phyloP scores from a whole-genome alignment of 2,113 vertebrate genomes.

The Poeciliopsis retropinna region DNA sequence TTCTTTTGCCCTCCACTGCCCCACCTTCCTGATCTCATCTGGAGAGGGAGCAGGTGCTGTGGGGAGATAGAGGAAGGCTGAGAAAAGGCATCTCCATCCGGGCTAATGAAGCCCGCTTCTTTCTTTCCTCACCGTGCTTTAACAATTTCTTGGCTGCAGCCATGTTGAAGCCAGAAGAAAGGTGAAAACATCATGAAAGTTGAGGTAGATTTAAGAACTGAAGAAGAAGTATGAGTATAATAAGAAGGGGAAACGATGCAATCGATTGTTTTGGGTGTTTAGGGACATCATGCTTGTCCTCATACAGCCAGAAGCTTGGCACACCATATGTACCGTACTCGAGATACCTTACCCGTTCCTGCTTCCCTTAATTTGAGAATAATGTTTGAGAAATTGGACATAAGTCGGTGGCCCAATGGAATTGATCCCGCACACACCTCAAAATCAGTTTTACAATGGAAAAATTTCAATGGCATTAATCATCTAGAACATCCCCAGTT shows the following conservation, averaged over 20 bases:
- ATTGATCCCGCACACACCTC: too few relatives aligned
- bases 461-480: too few relatives aligned
- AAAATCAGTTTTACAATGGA: too few relatives aligned
- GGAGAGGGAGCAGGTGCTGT: conserved; percentile 76
- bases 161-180: conserved; percentile 48
- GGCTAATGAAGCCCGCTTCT: conserved; percentile 70
- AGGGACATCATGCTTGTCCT: conserved; percentile 25
- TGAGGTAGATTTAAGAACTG: conserved; percentile 39
- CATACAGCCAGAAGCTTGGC: background rate
- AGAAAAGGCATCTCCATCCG: conserved; percentile 69
- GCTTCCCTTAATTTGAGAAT: too few relatives aligned
- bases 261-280: conserved; percentile 50
- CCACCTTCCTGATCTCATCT: conserved; percentile 80
- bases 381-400: too few relatives aligned
- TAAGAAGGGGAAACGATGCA: background rate
- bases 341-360: too few relatives aligned
- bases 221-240: conserved; percentile 26
- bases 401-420: too few relatives aligned
- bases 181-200: conserved; percentile 53
- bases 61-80: conserved; percentile 74
- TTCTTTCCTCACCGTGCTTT: conserved; percentile 47
- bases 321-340: too few relatives aligned
- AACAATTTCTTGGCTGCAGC: conserved; percentile 50
- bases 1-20: conserved; percentile 75
- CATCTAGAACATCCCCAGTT: too few relatives aligned